Evolutionary conservation across 2,797 vertebrate species (phyloP).

Genomic region (Hippoglossus hippoglossus): DNA sequence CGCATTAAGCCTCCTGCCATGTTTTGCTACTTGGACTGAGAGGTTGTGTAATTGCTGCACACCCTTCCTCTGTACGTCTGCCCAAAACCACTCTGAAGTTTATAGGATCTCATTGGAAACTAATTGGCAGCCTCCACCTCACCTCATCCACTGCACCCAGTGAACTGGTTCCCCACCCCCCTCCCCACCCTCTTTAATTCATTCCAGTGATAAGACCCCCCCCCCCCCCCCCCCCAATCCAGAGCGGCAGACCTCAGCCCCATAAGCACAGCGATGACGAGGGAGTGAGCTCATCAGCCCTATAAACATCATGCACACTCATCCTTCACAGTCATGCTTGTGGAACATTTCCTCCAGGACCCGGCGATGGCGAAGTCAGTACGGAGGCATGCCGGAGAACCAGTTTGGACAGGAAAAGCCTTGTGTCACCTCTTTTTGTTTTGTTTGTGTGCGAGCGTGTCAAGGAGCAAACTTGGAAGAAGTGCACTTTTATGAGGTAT

Average conservation of each 20-base stretch:
- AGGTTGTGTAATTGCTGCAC: constrained; percentile 18
- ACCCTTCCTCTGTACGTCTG: neutral
- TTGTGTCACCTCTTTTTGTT: constrained; percentile 3
- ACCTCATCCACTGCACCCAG: neutral
- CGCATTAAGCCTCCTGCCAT: neutral
- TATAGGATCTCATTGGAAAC: neutral
- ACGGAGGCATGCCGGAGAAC: constrained; percentile 70
- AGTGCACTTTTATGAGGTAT: neutral
- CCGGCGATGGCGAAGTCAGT: constrained; percentile 20
- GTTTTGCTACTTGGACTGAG: constrained; percentile 6
- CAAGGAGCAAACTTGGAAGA: constrained; percentile 9
- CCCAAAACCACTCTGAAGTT: constrained; percentile 5
- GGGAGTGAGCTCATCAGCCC: constrained; percentile 47
- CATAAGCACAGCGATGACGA: constrained; percentile 43
- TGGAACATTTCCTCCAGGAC: constrained; percentile 29
- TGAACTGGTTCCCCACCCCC: neutral
- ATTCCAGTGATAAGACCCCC: constrained; percentile 18
- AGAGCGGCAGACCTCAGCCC: constrained; percentile 14
- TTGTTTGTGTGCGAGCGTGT: constrained; percentile 8
- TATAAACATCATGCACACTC: constrained; percentile 33
- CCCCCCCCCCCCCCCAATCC: neutral
- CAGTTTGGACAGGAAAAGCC: constrained; percentile 48
- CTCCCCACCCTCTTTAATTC: constrained; percentile 12
- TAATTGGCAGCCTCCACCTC: neutral
- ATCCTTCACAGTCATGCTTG: constrained; percentile 16